These are phyloP conservation scores for Iselma pallidipennis DNA, from an alignment of 2,888 invertebrate species.

Conservation along the genomic window DNA sequence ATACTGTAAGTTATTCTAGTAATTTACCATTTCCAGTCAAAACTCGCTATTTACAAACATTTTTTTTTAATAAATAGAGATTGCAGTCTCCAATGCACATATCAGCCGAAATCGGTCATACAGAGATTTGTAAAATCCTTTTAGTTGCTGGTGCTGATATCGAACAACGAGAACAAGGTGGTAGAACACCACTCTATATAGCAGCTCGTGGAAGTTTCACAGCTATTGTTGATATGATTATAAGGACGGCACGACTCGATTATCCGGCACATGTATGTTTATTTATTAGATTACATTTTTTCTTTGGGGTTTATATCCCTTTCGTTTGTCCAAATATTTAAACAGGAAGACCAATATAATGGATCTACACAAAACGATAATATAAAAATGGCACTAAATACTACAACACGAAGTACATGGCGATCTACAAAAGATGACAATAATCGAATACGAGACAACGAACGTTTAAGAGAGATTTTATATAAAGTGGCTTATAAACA, in stretches of 20 bases:
- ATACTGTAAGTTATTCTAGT: conserved; percentile 68
- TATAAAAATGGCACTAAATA: conserved; percentile 45
- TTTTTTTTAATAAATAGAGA: conserved; percentile 57
- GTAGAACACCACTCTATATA: conserved; percentile 73
- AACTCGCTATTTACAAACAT: no score
- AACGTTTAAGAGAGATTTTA: conserved; percentile 57
- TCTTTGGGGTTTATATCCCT: background rate
- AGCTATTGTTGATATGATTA: conserved; percentile 81
- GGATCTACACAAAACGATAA: conserved; percentile 17
- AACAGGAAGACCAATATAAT: background rate
- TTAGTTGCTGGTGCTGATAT: conserved; percentile 69
- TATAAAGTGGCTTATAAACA: conserved; percentile 65
- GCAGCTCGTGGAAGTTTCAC: conserved; percentile 83
- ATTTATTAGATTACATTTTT: background rate
- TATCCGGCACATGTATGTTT: conserved; percentile 63
- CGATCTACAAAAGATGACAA: conserved; percentile 39
- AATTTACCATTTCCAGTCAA: no score
- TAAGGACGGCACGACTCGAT: conserved; percentile 72
- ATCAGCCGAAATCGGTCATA: conserved; percentile 72
- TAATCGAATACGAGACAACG: conserved; percentile 43
- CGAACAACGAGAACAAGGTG: conserved; percentile 66
- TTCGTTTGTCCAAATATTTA: background rate
- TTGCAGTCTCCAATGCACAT: conserved; percentile 79
- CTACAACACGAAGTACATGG: conserved; percentile 41
- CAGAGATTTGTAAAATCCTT: conserved; percentile 65